Base-by-base conservation (phyloP, 1,140 invertebrate species). In the Drosophila tristis region DNA sequence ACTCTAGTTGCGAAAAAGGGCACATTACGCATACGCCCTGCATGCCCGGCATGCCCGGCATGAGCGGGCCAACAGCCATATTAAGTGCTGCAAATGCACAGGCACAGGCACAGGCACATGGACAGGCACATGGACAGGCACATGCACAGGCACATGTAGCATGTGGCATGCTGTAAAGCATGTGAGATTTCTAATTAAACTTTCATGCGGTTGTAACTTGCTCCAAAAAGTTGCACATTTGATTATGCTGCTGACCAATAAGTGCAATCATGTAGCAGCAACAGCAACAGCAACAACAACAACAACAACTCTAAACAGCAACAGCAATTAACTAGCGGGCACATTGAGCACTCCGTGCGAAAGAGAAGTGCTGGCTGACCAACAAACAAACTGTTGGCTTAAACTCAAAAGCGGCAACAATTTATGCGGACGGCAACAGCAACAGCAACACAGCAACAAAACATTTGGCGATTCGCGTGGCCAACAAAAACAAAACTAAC, bases 331-430 rank as follows among this genome's bases (percentile, higher is more conserved):
- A 87, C 84, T 77, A 66, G 63, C 65, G 64, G 67, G 59, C n/a
- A 43, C 26, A 55, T 39, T 59, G 35, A 4, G 11, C 35, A 39
- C 35, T 35, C 25, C 4, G 20, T 23, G 11, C 16, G 16, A 6
- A 16, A 39, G 31, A 20, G 26, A 47, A 49, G 47, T 64, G 82
- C 63, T 71, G 74, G 84, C 75, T 82, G 75, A 79, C 82, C 82
- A 79, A 75, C 60, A 82, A 87, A 87, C 82, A 87, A 87, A 87
- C 86, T 87, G 84, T 89, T 87, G 82, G 82, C 82, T 76, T 79
- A 82, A 89, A 87, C 63, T 87, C 82, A 87, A 87, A 89, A 82
- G 76, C 71, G 71, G 62, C 79, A 82, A 89, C 82, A 87, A 89
- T 87, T 87, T 87, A 87, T 87, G 78, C 77, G 71, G 63, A 62